These are phyloP conservation scores for Lycodopsis pacificus DNA, from an alignment of 2,797 vertebrate genomes.

Conservation along the genomic window DNA sequence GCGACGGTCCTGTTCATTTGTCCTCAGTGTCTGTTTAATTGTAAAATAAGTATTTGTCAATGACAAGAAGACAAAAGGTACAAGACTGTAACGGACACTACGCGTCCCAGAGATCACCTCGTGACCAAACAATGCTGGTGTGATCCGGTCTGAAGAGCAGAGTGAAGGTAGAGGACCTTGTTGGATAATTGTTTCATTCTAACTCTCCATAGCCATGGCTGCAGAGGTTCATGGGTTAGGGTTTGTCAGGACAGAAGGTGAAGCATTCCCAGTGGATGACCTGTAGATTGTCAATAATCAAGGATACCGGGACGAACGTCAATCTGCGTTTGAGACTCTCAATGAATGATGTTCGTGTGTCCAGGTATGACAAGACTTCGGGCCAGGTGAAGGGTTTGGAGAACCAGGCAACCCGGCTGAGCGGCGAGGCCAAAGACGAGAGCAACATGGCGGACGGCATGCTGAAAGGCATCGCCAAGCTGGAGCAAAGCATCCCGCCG, in stretches of 20 bases:
- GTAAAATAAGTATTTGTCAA: too few relatives aligned
- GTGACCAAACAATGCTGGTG: too few relatives aligned
- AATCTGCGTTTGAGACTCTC: neutral
- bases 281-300: neutral
- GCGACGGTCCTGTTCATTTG: neutral
- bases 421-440: constrained; percentile 65
- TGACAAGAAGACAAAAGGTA: too few relatives aligned
- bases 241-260: neutral
- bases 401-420: constrained; percentile 61
- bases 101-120: neutral
- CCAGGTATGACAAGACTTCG: constrained; percentile 74
- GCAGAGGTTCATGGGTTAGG: neutral
- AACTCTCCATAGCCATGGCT: neutral
- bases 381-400: constrained; percentile 73
- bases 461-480: constrained; percentile 68
- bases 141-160: neutral
- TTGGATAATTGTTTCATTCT: neutral
- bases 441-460: constrained; percentile 67
- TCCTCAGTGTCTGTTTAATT: neutral
- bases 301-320: neutral
- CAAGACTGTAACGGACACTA: neutral
- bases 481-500: constrained; percentile 67
- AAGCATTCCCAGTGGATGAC: neutral
- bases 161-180: neutral
- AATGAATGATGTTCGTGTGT: neutral